Base-by-base conservation (phyloP, 2,888 invertebrate genomes). In the Prenolepis imparis region DNA sequence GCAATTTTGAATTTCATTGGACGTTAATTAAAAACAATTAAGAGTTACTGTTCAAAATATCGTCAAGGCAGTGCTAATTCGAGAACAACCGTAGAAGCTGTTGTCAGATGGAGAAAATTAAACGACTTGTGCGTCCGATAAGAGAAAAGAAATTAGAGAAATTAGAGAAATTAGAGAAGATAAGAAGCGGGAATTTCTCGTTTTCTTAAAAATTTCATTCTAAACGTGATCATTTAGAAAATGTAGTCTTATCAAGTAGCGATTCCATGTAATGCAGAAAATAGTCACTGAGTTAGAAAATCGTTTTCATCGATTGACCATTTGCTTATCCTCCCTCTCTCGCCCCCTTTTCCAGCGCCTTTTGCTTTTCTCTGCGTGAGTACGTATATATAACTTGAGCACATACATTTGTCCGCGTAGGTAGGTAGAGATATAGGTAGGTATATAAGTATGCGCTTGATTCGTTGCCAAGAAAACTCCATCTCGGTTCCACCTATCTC, bases 221-320 rank as follows among this genome's bases (percentile, higher is more conserved):
- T 11, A 55, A 12, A 68, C 72, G 15, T 73, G 52, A 59, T 70
- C 68, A 44, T 64, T 55, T 59, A 72, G 67, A 82, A 78, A 82
- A 86, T 59, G 68, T 64, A 72, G 73, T 66, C 70, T 84, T 81
- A 86, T 85, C 85, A 83, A 86, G 82, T 81, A 64, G 67, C 85
- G 83, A 89, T 87, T 87, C 66, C 73, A 52, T 44, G 36, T 39
- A 78, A 83, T 85, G 73, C 84, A 85, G 83, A 85, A 84, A 84
- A 74, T 66, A 57, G 85, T 74, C 88, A 89, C 85, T 87, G 84
- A 83, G 84, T 90, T 89, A 90, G 91, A 90, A 93, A 92, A 91
- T 92, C 90, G 91, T 91, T 91, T 88, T 84, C 88, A 90, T 91
- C 88, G 90, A 90, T 91, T 87, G 88, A 87, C 84, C 84, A 84